Evolutionary conservation across 2,797 vertebrate genomes (phyloP), one percentile per base, ranked within the genome.

Genomic region (Loris lydekkerianus): DNA sequence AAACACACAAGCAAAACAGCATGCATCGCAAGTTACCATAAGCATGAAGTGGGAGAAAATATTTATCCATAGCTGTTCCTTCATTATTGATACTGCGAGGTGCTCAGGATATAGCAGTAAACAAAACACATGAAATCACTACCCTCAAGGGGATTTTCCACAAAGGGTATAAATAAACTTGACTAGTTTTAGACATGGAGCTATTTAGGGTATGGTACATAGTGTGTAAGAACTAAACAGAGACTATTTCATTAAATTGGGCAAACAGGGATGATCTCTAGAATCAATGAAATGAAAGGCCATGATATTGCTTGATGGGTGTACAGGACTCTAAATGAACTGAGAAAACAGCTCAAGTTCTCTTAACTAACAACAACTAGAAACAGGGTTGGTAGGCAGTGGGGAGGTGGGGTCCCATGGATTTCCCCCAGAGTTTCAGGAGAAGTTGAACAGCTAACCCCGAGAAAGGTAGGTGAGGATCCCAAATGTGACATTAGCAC

Each of bases 151-250:
- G 80, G 23, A 20, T 46, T 86, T 83, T 86, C 77, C 7, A 67
- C 49, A 65, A 60, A 2, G 0, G 10, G 21, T 87, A 13, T 82
- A 70, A 94, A 72, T 46, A 89, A 89, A 93, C 77, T 49, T 53
- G 34, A 46, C n/a, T 76, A 96, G 25, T 89, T 97, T 96, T 70
- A 77, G 60, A 75, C 37, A 56, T 10, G 86, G 56, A 40, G 8
- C 76, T 72, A 23, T 84, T 84, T 40, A 8, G 75, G 93, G 14
- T 70, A 37, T 53, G 25, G 58, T 40, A 10, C 11, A 37, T 49
- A 20, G 2, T 86, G 93, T 69, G 15, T 76, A 58, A 72, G 65
- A 94, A 46, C 21, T 20, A 83, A 87, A 70, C 81, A 73, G 84
- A 83, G 31, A 9, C 75, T 37, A n/a, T 21, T 46, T 85, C 43